phyloP scores from a whole-genome alignment of 2,113 vertebrate species.

The Hemiscyllium ocellatum region DNA sequence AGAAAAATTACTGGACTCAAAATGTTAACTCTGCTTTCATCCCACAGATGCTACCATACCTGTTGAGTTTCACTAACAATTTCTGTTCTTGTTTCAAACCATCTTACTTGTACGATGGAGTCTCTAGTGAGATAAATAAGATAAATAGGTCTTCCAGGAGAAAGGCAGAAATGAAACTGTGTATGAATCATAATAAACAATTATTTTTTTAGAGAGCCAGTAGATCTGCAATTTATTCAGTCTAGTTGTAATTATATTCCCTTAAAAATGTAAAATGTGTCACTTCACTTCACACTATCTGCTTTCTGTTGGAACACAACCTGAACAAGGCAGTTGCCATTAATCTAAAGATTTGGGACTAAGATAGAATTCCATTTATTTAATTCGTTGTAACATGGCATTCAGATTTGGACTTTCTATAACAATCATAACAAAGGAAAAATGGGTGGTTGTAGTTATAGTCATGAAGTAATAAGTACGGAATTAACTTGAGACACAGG shows the following conservation, averaged over 20 bases:
- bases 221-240: not conserved
- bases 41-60: too few relatives aligned
- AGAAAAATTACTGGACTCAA: too few relatives aligned
- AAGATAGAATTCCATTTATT: not conserved
- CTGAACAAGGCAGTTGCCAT: not conserved
- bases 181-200: not conserved
- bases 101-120: not conserved
- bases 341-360: not conserved
- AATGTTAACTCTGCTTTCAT: too few relatives aligned
- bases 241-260: not conserved
- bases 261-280: not conserved
- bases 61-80: too few relatives aligned
- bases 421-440: too few relatives aligned
- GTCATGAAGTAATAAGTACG: too few relatives aligned
- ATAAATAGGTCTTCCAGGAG: not conserved
- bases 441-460: too few relatives aligned
- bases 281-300: not conserved
- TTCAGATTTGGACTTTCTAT: not conserved
- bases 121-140: not conserved
- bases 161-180: not conserved
- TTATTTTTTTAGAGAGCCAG: not conserved
- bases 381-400: not conserved
- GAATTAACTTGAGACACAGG: too few relatives aligned
- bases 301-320: not conserved
- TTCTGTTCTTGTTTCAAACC: not conserved